These are phyloP conservation scores for Rhinogobius similis DNA, from an alignment of 2,113 vertebrate species.

Conservation along the genomic window DNA sequence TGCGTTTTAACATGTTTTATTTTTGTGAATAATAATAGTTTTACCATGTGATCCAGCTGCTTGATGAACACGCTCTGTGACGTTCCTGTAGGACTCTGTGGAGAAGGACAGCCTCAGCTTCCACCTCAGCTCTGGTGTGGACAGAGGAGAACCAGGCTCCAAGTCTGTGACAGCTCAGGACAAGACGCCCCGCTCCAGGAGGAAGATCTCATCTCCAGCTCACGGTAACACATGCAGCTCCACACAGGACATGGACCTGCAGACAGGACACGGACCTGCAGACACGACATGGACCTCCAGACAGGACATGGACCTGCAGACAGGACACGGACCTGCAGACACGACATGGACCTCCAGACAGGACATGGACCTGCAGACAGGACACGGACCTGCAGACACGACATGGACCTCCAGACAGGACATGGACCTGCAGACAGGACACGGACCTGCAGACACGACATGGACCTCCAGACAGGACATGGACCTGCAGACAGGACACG, in stretches of 20 bases:
- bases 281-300: too few relatives aligned
- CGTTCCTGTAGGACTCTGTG: constrained; percentile 68
- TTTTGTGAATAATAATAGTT: too few relatives aligned
- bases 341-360: background rate
- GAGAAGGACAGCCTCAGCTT: constrained; percentile 82
- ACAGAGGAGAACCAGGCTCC: constrained; percentile 60
- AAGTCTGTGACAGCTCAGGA: constrained; percentile 36
- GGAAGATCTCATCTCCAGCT: constrained; percentile 58
- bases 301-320: too few relatives aligned
- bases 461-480: background rate
- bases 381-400: too few relatives aligned
- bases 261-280: background rate
- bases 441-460: background rate
- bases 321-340: too few relatives aligned
- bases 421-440: too few relatives aligned
- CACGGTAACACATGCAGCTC: constrained; percentile 73
- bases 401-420: too few relatives aligned
- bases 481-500: background rate
- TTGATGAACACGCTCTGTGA: background rate
- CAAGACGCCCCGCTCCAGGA: constrained; percentile 44
- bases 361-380: background rate
- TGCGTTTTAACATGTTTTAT: too few relatives aligned
- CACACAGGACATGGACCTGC: background rate
- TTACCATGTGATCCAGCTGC: too few relatives aligned
- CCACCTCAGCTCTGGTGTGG: constrained; percentile 69